Conservation (phyloP, 2,888 invertebrate genomes). For the Leptopilina drosophilae region DNA sequence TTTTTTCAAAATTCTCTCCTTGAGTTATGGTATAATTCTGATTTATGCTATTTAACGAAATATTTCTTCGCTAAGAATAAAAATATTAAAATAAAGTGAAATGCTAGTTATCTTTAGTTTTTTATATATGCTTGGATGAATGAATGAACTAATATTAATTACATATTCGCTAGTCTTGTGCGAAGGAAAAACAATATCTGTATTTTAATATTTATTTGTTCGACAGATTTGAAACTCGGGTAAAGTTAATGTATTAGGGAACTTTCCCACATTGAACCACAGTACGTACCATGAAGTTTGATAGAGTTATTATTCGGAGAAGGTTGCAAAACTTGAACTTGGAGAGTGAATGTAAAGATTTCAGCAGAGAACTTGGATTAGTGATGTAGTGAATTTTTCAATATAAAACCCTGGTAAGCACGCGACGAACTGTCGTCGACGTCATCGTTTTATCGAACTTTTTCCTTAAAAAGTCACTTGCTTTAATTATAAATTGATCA, state of each 20-base stretch:
- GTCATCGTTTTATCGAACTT: conserved; percentile 50
- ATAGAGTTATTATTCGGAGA: conserved; percentile 19
- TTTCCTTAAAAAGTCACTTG: conserved; percentile 45
- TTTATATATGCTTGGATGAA: no score
- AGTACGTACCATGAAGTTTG: conserved; percentile 29
- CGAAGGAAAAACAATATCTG: not conserved
- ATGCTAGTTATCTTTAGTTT: no score
- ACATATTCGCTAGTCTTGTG: no score
- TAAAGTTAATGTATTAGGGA: conserved; percentile 13
- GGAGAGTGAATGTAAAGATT: conserved; percentile 21
- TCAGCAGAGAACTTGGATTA: conserved; percentile 15
- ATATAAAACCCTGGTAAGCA: conserved; percentile 5
- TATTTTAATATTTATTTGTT: not conserved
- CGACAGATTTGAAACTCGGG: not conserved
- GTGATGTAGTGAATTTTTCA: conserved; percentile 30
- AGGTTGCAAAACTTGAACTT: conserved; percentile 28
- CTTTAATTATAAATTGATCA: conserved; percentile 69
- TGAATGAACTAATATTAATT: no score
- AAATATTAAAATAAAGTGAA: no score
- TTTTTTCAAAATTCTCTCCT: no score
- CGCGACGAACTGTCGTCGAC: not conserved
- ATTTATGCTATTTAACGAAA: no score
- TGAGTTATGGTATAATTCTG: no score
- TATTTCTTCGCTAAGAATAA: no score
- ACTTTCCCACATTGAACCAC: conserved; percentile 8